Base-by-base conservation (phyloP, 2,113 vertebrate species). In the Apus apus region DNA sequence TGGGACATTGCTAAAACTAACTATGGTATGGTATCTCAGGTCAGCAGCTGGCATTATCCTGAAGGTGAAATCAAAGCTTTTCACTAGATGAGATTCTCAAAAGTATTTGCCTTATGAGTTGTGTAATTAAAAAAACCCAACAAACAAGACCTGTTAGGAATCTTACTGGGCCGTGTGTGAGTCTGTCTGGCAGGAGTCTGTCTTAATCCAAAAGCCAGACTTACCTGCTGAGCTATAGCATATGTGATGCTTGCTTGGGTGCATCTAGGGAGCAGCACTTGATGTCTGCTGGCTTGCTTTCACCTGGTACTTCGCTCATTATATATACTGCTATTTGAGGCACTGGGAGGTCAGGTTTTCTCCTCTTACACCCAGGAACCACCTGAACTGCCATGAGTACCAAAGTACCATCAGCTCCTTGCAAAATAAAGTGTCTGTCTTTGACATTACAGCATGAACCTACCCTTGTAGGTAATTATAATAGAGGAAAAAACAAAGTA, bases 371-470 rank as follows among this genome's bases (percentile, higher is more conserved):
- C 4, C 4, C 15, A 61, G 64, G 68, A 87, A n/a, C 21, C 73
- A 32, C 21, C 0, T 1, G 46, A 86, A 8, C 26, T 74, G 46
- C 58, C 23, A 16, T 11, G 60, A 45, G 64, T 53, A 56, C 18
- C 45, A 53, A 56, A 53, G 40, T 43, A 43, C 13, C 40, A 43
- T 43, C 5, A 38, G 10, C 34, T 67, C 21, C 14, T 25, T 29
- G 10, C 8, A 46, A 30, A 78, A 74, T 43, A 1, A 51, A 43
- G 48, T 2, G 1, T 50, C 20, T 64, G 14, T 23, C 51, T 77
- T 26, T 43, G 56, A 10, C 8, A 2, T 51, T 67, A 53, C 46
- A 54, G 40, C 0, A 0, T 6, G 16, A 64, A 72, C 72, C 43
- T 22, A 26, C 15, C n/a, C 62, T 85, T 76, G 40, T 4, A 25